A percentile compares a stretch with the other conserved stretches of the same genome.
phyloP scores from a whole-genome alignment of 2,797 vertebrate genomes.

The Sebastes hubbsi region DNA sequence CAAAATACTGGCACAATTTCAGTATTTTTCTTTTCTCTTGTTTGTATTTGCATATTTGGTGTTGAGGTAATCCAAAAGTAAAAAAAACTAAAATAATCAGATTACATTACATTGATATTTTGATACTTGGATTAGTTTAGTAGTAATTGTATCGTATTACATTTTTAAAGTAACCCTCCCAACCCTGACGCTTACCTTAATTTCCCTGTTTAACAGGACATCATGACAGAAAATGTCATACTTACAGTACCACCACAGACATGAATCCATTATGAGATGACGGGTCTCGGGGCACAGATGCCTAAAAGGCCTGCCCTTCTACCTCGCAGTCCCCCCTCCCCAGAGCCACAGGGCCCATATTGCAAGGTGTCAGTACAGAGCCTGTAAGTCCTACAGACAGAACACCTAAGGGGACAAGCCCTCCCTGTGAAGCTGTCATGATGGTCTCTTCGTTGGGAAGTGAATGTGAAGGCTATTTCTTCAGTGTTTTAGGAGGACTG shows the following conservation, averaged over 20 bases:
- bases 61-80: background rate
- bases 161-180: background rate
- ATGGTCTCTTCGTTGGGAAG: background rate
- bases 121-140: background rate
- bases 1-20: background rate
- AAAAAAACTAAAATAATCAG: too few relatives aligned
- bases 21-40: background rate
- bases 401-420: conserved; percentile 2
- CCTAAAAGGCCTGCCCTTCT: background rate
- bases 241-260: background rate
- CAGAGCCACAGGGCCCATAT: background rate
- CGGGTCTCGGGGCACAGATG: background rate
- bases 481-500: background rate
- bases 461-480: background rate
- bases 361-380: background rate
- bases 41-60: background rate
- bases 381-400: background rate
- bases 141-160: background rate
- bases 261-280: background rate
- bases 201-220: background rate
- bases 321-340: background rate
- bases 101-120: background rate
- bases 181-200: background rate
- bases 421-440: background rate
- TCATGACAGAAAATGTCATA: background rate